These are phyloP conservation scores for Syritta pipiens DNA, from an alignment of 2,888 invertebrate species.

Conservation along the genomic window DNA sequence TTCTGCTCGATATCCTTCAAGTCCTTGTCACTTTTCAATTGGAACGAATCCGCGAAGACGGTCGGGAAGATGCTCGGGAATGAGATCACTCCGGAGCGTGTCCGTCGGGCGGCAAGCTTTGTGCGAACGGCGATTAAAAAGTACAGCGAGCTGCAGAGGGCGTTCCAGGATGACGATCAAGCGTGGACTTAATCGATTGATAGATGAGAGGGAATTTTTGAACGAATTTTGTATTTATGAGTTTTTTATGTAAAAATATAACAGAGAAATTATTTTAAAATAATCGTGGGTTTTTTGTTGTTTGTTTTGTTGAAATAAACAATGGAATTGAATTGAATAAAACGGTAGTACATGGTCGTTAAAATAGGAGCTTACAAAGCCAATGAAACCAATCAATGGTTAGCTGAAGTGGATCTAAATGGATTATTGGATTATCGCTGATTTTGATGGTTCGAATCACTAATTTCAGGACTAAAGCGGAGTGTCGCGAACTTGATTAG, in stretches of 20 bases:
- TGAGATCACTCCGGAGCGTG: conserved; percentile 81
- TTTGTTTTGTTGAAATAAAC: neutral
- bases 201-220: neutral
- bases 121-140: conserved; percentile 82
- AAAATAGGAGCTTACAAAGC: too few relatives aligned
- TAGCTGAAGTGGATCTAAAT: too few relatives aligned
- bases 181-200: neutral
- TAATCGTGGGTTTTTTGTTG: neutral
- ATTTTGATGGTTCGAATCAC: too few relatives aligned
- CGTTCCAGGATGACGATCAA: conserved; percentile 56
- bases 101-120: conserved; percentile 81
- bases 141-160: conserved; percentile 78
- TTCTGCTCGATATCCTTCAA: conserved; percentile 80
- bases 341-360: too few relatives aligned
- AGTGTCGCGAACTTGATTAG: too few relatives aligned
- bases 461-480: too few relatives aligned
- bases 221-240: neutral
- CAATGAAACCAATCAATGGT: too few relatives aligned
- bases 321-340: too few relatives aligned
- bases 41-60: conserved; percentile 73
- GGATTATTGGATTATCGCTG: too few relatives aligned
- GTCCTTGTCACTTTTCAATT: conserved; percentile 74
- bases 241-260: neutral
- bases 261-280: neutral
- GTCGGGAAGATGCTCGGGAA: conserved; percentile 76